These are phyloP conservation scores for Python bivittatus DNA, from an alignment of 2,113 vertebrate genomes.

Conservation along the genomic window DNA sequence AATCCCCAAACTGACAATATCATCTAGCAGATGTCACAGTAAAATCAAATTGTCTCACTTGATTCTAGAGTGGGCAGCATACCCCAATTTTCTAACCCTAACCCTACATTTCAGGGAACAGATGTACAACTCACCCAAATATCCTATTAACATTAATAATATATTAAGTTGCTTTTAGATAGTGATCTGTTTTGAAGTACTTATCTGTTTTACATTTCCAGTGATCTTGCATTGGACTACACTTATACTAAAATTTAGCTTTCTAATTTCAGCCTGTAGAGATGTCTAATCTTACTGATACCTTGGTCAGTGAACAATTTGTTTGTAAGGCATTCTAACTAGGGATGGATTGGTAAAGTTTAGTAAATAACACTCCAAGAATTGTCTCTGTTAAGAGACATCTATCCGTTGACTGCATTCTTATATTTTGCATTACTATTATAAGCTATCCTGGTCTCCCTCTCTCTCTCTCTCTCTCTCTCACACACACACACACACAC, in stretches of 20 bases:
- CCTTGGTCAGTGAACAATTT: neutral
- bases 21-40: neutral
- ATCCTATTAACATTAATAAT: neutral
- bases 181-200: neutral
- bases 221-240: neutral
- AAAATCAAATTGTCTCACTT: neutral
- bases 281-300: neutral
- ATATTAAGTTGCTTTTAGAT: neutral
- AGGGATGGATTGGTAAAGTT: neutral
- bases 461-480: neutral
- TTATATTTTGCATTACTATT: neutral
- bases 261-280: neutral
- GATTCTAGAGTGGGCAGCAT: neutral
- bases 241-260: neutral
- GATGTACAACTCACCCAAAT: neutral
- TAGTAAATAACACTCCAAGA: conserved; percentile 40
- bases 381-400: neutral
- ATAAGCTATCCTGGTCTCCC: neutral
- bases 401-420: conserved; percentile 22
- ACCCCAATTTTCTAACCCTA: neutral
- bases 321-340: neutral
- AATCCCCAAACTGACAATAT: neutral
- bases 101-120: neutral
- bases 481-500: too few relatives aligned
- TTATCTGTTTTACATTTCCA: neutral